phyloP scores from a whole-genome alignment of 2,888 invertebrate genomes.

The Drosophila mercatorum region DNA sequence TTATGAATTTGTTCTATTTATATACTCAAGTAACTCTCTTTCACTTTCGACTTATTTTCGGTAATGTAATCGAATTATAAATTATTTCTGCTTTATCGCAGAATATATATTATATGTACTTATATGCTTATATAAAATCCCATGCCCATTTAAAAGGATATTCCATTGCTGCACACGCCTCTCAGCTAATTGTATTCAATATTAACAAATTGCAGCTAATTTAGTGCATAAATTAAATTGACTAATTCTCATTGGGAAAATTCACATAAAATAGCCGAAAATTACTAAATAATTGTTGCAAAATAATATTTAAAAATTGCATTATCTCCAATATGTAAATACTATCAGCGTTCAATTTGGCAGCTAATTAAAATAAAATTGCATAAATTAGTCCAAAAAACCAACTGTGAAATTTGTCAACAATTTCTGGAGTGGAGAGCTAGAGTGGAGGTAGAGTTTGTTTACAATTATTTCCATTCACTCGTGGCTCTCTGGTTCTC shows the following conservation, averaged over 20 bases:
- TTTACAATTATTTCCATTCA: neutral
- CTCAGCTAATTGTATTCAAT: neutral
- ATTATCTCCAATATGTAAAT: conserved; percentile 13
- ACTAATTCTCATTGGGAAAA: neutral
- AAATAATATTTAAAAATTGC: neutral
- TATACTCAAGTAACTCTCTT: too few species aligned
- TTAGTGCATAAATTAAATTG: conserved; percentile 12
- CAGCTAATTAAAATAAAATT: conserved; percentile 49
- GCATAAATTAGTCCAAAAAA: conserved; percentile 30
- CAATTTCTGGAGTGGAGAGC: neutral
- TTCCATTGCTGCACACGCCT: too few species aligned
- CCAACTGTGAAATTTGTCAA: conserved; percentile 1
- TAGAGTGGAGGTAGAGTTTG: conserved; percentile 5
- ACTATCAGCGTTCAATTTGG: conserved; percentile 35
- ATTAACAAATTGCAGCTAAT: neutral
- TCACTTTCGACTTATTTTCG: neutral
- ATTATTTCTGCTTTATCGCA: neutral
- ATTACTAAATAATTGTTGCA: neutral
- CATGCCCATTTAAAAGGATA: neutral
- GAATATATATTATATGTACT: too few species aligned
- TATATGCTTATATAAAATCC: too few species aligned
- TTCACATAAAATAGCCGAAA: neutral
- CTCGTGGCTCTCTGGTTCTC: conserved; percentile 7
- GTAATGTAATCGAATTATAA: neutral
- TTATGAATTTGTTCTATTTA: too few species aligned